These are phyloP conservation scores for Alosa alosa DNA, from an alignment of 2,113 vertebrate species.

Conservation along the genomic window DNA sequence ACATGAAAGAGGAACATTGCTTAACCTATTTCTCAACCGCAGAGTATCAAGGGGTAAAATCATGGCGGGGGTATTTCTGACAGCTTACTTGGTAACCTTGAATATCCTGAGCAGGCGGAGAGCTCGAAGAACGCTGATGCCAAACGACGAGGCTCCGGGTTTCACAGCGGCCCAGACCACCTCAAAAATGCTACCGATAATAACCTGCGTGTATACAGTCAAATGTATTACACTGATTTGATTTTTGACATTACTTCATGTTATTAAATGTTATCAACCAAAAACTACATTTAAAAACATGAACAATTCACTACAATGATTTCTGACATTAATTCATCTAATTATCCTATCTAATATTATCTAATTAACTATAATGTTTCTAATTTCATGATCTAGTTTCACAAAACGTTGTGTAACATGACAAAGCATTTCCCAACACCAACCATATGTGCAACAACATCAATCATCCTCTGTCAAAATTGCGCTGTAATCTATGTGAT, in stretches of 20 bases:
- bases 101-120: constrained; percentile 90
- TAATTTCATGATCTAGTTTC: too few relatives aligned
- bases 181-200: constrained; percentile 95
- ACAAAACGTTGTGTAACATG: too few relatives aligned
- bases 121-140: constrained; percentile 90
- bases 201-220: constrained; percentile 73
- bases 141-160: constrained; percentile 91
- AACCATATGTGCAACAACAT: background rate
- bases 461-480: background rate
- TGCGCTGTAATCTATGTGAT: background rate
- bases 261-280: background rate
- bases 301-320: background rate
- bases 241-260: background rate
- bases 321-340: background rate
- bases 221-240: background rate
- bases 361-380: background rate
- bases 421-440: background rate
- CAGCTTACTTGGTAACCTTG: constrained; percentile 93
- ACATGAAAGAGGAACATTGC: constrained; percentile 12
- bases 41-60: background rate
- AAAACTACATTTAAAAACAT: background rate
- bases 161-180: constrained; percentile 95
- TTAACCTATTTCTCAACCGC: background rate
- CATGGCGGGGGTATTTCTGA: constrained; percentile 4
- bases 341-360: background rate